A percentile compares a stretch with the other conserved stretches of the same genome.
phyloP scores from a whole-genome alignment of 2,797 vertebrate species.

The Phoeniculus purpureus region DNA sequence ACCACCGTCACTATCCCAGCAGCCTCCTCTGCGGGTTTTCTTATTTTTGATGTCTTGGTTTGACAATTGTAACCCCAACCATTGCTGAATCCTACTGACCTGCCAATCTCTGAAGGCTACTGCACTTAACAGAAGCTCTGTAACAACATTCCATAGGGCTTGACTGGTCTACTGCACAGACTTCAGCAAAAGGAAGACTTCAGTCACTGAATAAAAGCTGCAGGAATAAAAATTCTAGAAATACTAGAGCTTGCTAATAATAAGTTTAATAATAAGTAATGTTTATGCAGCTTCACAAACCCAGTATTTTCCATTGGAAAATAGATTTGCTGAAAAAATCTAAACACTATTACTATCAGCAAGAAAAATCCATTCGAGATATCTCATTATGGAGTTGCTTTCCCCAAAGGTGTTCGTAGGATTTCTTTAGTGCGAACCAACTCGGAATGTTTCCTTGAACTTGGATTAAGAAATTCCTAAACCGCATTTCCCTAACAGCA shows the following conservation, averaged over 20 bases:
- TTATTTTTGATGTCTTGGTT: not conserved
- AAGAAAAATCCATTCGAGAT: not conserved
- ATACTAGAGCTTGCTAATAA: not conserved
- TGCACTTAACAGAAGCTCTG: not conserved
- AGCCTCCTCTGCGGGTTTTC: not conserved
- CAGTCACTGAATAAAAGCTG: not conserved
- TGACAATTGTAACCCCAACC: not conserved
- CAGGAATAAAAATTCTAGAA: not conserved
- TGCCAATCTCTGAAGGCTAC: not conserved
- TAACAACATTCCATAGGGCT: not conserved
- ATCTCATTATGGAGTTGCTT: not conserved
- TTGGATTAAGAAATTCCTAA: slow-evolving; percentile 6
- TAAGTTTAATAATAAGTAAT: not conserved
- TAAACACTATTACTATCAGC: not conserved
- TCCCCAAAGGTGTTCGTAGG: not conserved
- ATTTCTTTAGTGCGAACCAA: not conserved
- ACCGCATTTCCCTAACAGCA: not conserved
- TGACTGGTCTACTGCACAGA: not conserved
- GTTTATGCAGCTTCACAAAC: not conserved
- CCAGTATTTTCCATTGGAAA: not conserved
- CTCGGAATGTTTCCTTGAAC: not conserved
- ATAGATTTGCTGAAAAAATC: not conserved
- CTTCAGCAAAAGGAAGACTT: not conserved
- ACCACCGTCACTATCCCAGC: not conserved
- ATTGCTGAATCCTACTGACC: not conserved